A percentile compares a stretch with the other conserved stretches of the same genome.
phyloP scores from a whole-genome alignment of 2,888 invertebrate genomes.

The Thumatha senex region DNA sequence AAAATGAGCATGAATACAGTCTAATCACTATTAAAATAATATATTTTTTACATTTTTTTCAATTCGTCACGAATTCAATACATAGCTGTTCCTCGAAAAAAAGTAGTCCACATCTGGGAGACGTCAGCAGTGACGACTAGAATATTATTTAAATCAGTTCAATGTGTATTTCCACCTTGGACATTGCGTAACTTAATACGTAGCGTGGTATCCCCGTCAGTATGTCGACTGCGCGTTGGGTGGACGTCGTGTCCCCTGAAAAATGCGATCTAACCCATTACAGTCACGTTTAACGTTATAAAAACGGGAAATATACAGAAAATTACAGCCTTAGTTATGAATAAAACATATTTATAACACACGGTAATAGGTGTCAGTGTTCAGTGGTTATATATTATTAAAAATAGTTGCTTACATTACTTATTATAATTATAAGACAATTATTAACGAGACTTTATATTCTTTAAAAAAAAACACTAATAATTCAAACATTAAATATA shows the following conservation, averaged over 20 bases:
- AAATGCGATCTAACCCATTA: slow-evolving; percentile 55
- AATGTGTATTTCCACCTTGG: slow-evolving; percentile 19
- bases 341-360: slow-evolving; percentile 67
- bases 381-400: slow-evolving; percentile 37
- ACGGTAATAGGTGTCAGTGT: slow-evolving; percentile 49
- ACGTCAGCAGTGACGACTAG: background rate
- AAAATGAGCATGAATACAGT: too few species aligned
- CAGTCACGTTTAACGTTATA: slow-evolving; percentile 54
- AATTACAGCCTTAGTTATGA: slow-evolving; percentile 53
- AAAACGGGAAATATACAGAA: slow-evolving; percentile 43
- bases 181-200: slow-evolving; percentile 31
- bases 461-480: background rate
- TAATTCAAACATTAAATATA: background rate
- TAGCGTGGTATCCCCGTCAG: slow-evolving; percentile 52
- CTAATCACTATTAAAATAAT: too few species aligned
- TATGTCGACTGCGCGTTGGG: slow-evolving; percentile 59
- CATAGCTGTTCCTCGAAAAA: background rate
- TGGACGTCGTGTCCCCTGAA: slow-evolving; percentile 47
- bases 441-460: slow-evolving; percentile 11
- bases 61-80: background rate
- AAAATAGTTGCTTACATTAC: slow-evolving; percentile 22
- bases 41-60: too few species aligned
- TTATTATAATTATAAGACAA: slow-evolving; percentile 28
- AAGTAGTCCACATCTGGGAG: background rate
- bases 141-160: slow-evolving; percentile 10